A percentile compares a stretch with the other conserved stretches of the same genome.
phyloP scores from a whole-genome alignment of 1,140 invertebrate species.

The Drosophila murphyi region DNA sequence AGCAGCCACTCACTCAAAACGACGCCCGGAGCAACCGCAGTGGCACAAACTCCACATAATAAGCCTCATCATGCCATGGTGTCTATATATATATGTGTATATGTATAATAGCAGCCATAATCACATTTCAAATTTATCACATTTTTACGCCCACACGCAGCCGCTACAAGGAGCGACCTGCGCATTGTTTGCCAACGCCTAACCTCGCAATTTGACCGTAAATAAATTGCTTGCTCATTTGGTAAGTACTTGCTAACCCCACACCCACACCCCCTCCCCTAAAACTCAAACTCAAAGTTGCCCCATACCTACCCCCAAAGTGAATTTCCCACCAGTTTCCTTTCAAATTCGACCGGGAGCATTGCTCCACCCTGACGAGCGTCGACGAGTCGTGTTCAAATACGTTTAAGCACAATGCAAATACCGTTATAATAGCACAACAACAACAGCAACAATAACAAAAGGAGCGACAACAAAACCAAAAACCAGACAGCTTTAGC shows the following conservation, averaged over 20 bases:
- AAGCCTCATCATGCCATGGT: conserved; percentile 70
- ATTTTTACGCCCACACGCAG: conserved; percentile 76
- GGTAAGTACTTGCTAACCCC: conserved; percentile 46
- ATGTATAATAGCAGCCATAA: conserved; percentile 79
- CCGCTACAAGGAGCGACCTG: conserved; percentile 41
- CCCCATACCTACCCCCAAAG: conserved; percentile 29
- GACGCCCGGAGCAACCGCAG: conserved; percentile 74
- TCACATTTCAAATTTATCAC: conserved; percentile 84
- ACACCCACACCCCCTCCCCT: neutral
- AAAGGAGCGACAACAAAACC: conserved; percentile 26
- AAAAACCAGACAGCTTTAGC: conserved; percentile 66
- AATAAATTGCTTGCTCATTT: conserved; percentile 83
- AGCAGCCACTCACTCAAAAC: conserved; percentile 71
- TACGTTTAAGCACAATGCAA: conserved; percentile 83
- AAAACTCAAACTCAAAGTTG: neutral
- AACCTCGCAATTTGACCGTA: conserved; percentile 83
- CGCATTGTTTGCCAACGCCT: conserved; percentile 73
- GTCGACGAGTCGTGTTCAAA: conserved; percentile 60
- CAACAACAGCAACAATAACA: conserved; percentile 36
- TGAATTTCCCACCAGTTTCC: conserved; percentile 56
- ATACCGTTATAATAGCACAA: conserved; percentile 82
- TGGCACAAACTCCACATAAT: conserved; percentile 73
- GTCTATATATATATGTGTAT: neutral
- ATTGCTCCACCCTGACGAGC: conserved; percentile 40
- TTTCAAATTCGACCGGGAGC: conserved; percentile 13